phyloP scores from a whole-genome alignment of 2,113 vertebrate species.

The Caranx melampygus region DNA sequence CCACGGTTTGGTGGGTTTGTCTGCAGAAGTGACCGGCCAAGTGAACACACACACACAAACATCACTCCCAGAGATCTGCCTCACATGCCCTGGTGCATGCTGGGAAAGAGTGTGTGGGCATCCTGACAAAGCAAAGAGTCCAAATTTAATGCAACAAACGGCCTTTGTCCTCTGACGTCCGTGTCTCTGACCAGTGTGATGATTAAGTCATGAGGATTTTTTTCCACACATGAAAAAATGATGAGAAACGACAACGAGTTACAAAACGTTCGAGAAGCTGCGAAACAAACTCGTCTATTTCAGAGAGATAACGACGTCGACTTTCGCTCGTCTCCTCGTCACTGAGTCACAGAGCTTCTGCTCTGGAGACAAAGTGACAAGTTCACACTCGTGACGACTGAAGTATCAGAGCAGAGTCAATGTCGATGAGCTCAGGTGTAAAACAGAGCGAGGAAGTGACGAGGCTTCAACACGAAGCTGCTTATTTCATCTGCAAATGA shows the following conservation, averaged over 20 bases:
- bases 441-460: slow-evolving; percentile 12
- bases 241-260: slow-evolving; percentile 32
- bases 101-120: too few relatives aligned
- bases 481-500: neutral
- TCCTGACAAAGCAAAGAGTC: neutral
- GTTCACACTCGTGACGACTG: slow-evolving; percentile 19
- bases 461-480: neutral
- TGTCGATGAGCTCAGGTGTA: neutral
- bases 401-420: neutral
- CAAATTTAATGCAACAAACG: neutral
- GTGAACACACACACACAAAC: neutral
- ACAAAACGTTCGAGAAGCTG: slow-evolving; percentile 32
- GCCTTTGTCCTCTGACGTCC: slow-evolving; percentile 39
- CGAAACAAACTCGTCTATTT: slow-evolving; percentile 48
- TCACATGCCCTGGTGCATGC: neutral
- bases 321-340: slow-evolving; percentile 10
- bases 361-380: slow-evolving; percentile 33
- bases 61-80: neutral
- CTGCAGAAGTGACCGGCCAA: neutral
- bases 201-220: slow-evolving; percentile 31
- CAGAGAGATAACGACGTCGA: slow-evolving; percentile 34
- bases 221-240: neutral
- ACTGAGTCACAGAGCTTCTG: slow-evolving; percentile 47
- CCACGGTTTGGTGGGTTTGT: too few relatives aligned
- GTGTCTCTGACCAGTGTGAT: slow-evolving; percentile 35